Evolutionary conservation across 2,888 invertebrate species (phyloP).

Genomic region (Iselma pallidipennis): DNA sequence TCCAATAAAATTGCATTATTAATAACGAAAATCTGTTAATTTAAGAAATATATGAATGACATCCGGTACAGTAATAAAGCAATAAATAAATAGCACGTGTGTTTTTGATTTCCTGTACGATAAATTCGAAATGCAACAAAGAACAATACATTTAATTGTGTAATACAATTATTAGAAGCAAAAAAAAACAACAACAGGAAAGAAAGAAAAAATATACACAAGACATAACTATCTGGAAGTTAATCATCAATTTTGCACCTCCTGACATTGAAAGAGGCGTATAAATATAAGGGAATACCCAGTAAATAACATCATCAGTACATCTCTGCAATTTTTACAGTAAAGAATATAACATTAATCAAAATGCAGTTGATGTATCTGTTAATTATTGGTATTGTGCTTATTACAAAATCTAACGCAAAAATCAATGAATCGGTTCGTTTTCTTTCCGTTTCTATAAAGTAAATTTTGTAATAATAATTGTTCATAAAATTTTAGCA

Average conservation of each 20-base stretch:
- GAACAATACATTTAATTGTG: neutral
- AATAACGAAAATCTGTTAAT: no score
- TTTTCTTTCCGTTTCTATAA: neutral
- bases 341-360: neutral
- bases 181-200: neutral
- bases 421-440: constrained; percentile 13
- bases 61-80: neutral
- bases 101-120: neutral
- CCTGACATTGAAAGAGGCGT: neutral
- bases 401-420: constrained; percentile 8
- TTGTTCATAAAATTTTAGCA: constrained; percentile 6
- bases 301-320: neutral
- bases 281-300: neutral
- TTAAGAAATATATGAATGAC: neutral
- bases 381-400: neutral
- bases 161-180: neutral
- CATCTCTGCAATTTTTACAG: neutral
- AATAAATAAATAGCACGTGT: neutral
- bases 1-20: constrained; percentile 13
- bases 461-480: no score
- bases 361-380: neutral
- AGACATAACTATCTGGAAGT: neutral
- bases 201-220: no score
- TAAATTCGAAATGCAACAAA: neutral
- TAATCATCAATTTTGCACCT: neutral